Evolutionary conservation across 2,113 vertebrate genomes (phyloP), one percentile per base, ranked within the genome.

Genomic region (Eptatretus burgeri): DNA sequence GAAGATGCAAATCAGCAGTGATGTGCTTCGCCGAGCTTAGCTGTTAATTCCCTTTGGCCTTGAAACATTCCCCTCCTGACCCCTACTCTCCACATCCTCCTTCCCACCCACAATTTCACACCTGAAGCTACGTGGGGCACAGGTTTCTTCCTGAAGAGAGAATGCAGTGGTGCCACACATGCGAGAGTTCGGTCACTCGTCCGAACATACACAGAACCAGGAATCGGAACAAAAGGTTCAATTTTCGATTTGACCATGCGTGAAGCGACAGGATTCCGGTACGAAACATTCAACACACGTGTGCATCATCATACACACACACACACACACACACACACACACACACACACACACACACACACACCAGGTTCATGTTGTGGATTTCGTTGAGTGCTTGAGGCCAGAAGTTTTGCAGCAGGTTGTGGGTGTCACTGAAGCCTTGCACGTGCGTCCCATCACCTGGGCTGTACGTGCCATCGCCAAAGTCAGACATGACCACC

Each of bases 371-470:
- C 65, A 98, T 74, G 72, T 87, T 98, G 64, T 85, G 79, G 64
- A 98, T 94, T 73, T 98, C 91, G 69, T 98, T 89, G 85, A 95
- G 94, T 66, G 93, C 85, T 1, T 86, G 80, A 10, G 91, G 89
- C 91, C 91, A 95, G 76, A 95, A 95, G 68, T 86, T 87, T 75
- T 98, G 91, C 1, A 98, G 75, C 68, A 80, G 89, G 64, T 95
- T 86, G 78, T 98, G 89, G 65, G 89, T 86, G 73, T 95, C 89
- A 14, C 80, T 73, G 51, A 60, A 19, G 51, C 65, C 65, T n/a
- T 20, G n/a, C n/a, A n/a, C 9, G 56, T 13, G n/a, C 56, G n/a
- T n/a, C 11, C 56, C 56, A 17, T 20, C 56, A 17, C 56, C 56
- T n/a, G 56, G 56, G 12, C 56, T 60, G 56, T 60, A 60, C 11